phyloP scores from a whole-genome alignment of 2,888 invertebrate genomes.

The Andrena fulva region DNA sequence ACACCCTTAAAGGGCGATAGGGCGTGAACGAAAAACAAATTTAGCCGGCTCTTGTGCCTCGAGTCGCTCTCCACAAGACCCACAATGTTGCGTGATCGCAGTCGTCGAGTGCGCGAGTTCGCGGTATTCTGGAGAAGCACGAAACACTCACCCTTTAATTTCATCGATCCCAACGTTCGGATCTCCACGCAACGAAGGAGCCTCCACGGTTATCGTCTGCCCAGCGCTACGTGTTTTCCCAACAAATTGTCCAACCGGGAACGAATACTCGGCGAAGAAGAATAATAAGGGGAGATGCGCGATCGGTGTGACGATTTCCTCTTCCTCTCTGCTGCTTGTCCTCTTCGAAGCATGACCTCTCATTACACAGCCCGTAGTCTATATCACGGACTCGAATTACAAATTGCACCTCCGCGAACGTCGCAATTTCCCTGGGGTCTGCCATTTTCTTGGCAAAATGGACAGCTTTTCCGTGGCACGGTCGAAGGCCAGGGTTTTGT shows the following conservation, averaged over 20 bases:
- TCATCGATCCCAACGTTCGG: neutral
- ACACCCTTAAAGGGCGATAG: too few species aligned
- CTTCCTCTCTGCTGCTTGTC: slow-evolving; percentile 21
- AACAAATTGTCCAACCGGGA: slow-evolving; percentile 7
- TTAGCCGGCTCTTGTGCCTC: too few species aligned
- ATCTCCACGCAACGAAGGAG: neutral
- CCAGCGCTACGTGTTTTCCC: neutral
- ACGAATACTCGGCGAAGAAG: neutral
- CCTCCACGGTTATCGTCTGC: slow-evolving; percentile 10
- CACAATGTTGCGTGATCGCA: too few species aligned
- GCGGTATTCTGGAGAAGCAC: too few species aligned
- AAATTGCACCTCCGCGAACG: neutral
- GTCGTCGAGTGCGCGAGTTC: too few species aligned
- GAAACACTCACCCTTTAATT: neutral
- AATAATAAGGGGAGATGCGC: slow-evolving; percentile 27
- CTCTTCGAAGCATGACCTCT: slow-evolving; percentile 5
- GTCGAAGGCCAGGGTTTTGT: neutral
- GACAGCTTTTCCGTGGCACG: neutral
- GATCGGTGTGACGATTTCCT: slow-evolving; percentile 41
- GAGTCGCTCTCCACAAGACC: too few species aligned
- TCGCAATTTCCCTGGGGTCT: neutral
- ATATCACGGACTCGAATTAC: too few species aligned
- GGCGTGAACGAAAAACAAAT: too few species aligned
- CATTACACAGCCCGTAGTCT: neutral
- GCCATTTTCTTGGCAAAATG: slow-evolving; percentile 2